Evolutionary conservation across 1,140 invertebrate species (phyloP).

Genomic region (Thereuonema tuberculata): DNA sequence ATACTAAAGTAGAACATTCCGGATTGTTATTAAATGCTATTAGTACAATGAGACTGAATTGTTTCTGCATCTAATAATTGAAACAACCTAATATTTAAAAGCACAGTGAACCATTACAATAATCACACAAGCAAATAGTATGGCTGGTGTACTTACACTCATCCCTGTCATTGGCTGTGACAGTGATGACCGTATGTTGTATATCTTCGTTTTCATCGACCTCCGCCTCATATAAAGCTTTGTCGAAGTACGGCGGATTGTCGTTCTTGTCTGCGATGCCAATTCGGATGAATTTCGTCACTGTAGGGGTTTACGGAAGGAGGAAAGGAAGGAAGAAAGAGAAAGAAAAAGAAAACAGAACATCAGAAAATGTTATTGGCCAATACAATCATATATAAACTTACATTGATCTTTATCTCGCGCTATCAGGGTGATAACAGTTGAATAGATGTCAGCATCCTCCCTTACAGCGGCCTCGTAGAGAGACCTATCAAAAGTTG

Average conservation of each 20-base stretch:
- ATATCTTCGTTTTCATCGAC: conserved; percentile 97
- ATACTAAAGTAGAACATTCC: no score
- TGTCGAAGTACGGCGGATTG: conserved; percentile 93
- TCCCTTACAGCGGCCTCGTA: conserved; percentile 27
- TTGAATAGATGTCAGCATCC: conserved; percentile 18
- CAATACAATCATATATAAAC: neutral
- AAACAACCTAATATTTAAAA: no score
- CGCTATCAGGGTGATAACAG: conserved; percentile 2
- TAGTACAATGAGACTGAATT: no score
- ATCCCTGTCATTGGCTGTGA: conserved; percentile 95
- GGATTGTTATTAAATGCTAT: no score
- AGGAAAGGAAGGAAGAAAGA: conserved; percentile 10
- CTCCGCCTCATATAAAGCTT: conserved; percentile 86
- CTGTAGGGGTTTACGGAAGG: conserved; percentile 20
- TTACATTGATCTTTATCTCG: conserved; percentile 10
- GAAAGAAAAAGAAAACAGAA: neutral
- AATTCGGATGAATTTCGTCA: conserved; percentile 40
- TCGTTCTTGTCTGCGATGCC: conserved; percentile 77
- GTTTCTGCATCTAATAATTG: no score
- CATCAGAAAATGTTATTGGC: no score
- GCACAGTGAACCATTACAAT: no score
- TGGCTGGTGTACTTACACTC: conserved; percentile 89
- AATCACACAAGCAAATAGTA: no score
- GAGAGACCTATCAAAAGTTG: conserved; percentile 26
- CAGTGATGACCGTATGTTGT: conserved; percentile 87